These are phyloP conservation scores for Pagrus major DNA, from an alignment of 2,113 vertebrate species.

Conservation along the genomic window DNA sequence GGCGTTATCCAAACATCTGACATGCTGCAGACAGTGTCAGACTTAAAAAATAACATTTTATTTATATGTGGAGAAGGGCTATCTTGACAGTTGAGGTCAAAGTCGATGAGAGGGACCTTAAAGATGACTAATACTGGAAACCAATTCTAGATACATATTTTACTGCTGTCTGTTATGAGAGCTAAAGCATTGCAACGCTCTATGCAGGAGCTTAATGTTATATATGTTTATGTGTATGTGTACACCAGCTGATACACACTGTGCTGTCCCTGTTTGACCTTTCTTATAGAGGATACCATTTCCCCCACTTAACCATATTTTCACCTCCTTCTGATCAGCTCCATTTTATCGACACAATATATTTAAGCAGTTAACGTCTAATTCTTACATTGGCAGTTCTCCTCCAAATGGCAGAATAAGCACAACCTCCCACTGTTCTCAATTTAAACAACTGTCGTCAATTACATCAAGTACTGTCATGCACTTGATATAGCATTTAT, in stretches of 20 bases:
- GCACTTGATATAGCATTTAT: background rate
- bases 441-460: background rate
- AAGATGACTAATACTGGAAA: conserved; percentile 16
- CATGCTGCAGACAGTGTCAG: background rate
- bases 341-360: background rate
- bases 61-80: background rate
- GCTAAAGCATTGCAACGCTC: background rate
- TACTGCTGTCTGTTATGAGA: conserved; percentile 11
- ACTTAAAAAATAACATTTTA: conserved; percentile 14
- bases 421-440: background rate
- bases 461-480: background rate
- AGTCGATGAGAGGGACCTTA: conserved; percentile 10
- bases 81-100: conserved; percentile 39
- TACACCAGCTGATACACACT: conserved; percentile 11
- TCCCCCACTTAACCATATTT: background rate
- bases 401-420: background rate
- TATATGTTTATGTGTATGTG: conserved; percentile 1
- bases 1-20: conserved; percentile 6
- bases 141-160: conserved; percentile 35
- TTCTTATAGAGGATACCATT: background rate
- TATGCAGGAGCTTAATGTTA: conserved; percentile 10
- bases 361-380: background rate
- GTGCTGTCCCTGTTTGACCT: conserved; percentile 11
- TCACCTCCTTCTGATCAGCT: conserved; percentile 7
- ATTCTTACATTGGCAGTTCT: background rate